Percentiles rank a stretch among this genome's conserved stretches.
Evolutionary conservation across 2,888 invertebrate genomes (phyloP).

Genomic region (Enchytraeus crypticus): DNA sequence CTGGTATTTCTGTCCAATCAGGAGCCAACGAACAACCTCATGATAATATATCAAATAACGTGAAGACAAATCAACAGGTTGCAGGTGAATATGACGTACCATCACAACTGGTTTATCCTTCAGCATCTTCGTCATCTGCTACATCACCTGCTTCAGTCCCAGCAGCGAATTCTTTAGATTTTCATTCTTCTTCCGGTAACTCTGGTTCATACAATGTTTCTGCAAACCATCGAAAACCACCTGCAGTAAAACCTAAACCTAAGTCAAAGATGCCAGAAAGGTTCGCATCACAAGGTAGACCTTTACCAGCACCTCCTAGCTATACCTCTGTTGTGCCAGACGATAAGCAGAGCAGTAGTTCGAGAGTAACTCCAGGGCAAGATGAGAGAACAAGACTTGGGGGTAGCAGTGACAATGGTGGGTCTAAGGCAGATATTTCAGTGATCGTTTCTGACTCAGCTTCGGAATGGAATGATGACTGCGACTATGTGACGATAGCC

Average conservation of each 20-base stretch:
- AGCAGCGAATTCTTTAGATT: too few species aligned
- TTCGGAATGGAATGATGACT: slow-evolving; percentile 8
- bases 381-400: too few species aligned
- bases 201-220: not conserved
- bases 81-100: not conserved
- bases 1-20: slow-evolving; percentile 4
- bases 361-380: not conserved
- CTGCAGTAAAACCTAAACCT: not conserved
- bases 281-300: not conserved
- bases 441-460: slow-evolving; percentile 1
- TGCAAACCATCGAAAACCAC: not conserved
- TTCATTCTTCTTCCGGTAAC: too few species aligned
- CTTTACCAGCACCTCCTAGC: not conserved
- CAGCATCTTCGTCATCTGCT: not conserved
- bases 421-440: not conserved
- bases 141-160: not conserved
- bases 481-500: slow-evolving; percentile 8
- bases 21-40: not conserved
- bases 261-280: not conserved
- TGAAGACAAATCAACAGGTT: not conserved
- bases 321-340: not conserved
- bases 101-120: not conserved
- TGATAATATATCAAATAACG: not conserved
- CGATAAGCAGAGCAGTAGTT: not conserved
- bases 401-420: not conserved